A percentile compares a stretch with the other conserved stretches of the same genome.
Conservation (phyloP, 2,797 vertebrate species). For the Iguana delicatissima region DNA sequence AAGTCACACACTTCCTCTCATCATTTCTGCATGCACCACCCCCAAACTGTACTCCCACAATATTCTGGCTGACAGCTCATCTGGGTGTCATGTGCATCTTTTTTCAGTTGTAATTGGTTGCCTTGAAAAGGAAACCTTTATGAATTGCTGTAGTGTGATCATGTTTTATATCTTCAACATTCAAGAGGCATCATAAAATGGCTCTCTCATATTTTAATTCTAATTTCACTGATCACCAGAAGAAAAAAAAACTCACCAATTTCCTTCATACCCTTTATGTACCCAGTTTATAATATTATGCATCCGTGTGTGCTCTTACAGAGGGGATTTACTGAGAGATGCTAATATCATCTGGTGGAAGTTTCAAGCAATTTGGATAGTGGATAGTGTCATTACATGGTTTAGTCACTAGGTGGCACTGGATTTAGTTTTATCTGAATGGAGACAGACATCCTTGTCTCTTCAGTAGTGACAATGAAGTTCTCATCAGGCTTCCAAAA, state of each 20-base stretch:
- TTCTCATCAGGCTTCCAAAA: neutral
- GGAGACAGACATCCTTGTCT: neutral
- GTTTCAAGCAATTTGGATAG: neutral
- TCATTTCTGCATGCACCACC: neutral
- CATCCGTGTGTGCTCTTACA: neutral
- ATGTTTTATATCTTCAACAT: constrained; percentile 29
- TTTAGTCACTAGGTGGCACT: neutral
- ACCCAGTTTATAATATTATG: too few species aligned
- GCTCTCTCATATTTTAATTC: neutral
- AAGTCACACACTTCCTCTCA: neutral
- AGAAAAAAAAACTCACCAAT: neutral
- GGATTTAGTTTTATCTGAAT: neutral
- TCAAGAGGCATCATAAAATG: constrained; percentile 28
- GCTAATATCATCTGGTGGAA: neutral
- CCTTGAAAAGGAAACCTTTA: constrained; percentile 10
- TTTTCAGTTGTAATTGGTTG: constrained; percentile 28
- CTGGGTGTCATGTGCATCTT: neutral
- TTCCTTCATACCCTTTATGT: neutral
- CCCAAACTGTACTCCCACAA: neutral
- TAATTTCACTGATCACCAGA: neutral
- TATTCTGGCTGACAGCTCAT: constrained; percentile 6
- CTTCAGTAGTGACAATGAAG: neutral
- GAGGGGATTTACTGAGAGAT: neutral
- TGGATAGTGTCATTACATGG: neutral
- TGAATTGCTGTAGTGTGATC: constrained; percentile 18